Percentiles rank a stretch among this genome's conserved stretches.
These are phyloP conservation scores for Eulimnadia texana DNA, from an alignment of 1,140 invertebrate genomes.

Conservation along the genomic window DNA sequence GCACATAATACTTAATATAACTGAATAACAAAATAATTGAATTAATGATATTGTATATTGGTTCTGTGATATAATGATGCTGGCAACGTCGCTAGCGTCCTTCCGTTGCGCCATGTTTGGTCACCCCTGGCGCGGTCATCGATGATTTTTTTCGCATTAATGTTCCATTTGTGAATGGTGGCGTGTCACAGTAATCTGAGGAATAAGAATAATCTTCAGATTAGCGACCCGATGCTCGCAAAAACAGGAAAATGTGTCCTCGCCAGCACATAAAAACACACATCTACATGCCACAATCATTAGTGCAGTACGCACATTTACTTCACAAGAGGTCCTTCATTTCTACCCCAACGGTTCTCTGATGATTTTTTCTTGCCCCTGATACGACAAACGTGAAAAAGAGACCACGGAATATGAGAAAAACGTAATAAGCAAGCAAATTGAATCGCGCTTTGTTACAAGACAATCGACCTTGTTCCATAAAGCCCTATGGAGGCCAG, in stretches of 20 bases:
- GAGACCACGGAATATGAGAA: not conserved
- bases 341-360: too few species aligned
- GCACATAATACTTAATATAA: too few species aligned
- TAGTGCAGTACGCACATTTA: not conserved
- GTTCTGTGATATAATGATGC: not conserved
- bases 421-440: not conserved
- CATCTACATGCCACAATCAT: not conserved
- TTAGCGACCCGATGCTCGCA: not conserved
- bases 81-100: not conserved
- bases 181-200: not conserved
- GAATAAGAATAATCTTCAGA: not conserved
- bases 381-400: not conserved
- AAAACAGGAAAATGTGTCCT: not conserved
- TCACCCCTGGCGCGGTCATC: not conserved
- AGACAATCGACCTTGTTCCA: too few species aligned
- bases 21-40: too few species aligned
- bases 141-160: not conserved
- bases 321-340: too few species aligned
- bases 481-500: too few species aligned
- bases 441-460: not conserved
- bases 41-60: too few species aligned
- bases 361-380: too few species aligned
- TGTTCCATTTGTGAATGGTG: not conserved
- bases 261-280: not conserved
- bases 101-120: not conserved